Evolutionary conservation across 2,888 invertebrate species (phyloP).

Genomic region (Zootermopsis nevadensis): DNA sequence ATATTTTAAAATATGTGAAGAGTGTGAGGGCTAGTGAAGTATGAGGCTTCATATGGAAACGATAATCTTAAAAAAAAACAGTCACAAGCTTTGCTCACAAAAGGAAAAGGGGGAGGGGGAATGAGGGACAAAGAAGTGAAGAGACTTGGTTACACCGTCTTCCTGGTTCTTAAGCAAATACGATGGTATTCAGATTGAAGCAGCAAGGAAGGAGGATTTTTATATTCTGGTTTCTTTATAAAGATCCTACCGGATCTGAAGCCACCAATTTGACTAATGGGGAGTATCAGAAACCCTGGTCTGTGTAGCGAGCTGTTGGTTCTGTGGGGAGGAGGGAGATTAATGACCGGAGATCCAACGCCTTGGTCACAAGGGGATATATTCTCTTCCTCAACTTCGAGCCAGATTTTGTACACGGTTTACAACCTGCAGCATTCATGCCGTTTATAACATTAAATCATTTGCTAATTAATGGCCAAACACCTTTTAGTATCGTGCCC

Average conservation of each 20-base stretch:
- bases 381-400: slow-evolving; percentile 21
- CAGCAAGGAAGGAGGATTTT: neutral
- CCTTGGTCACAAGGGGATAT: neutral
- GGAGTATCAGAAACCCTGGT: slow-evolving; percentile 18
- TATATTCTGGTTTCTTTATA: slow-evolving; percentile 4
- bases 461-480: neutral
- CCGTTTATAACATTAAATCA: neutral
- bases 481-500: too few species aligned
- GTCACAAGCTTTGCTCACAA: neutral
- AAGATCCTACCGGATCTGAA: neutral
- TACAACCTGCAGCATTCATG: neutral
- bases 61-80: neutral
- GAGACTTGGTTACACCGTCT: neutral
- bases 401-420: slow-evolving; percentile 8
- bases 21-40: neutral
- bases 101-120: too few species aligned
- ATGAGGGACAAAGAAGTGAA: neutral
- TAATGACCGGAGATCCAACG: slow-evolving; percentile 31
- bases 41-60: neutral
- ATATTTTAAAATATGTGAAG: neutral
- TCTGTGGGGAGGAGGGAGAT: slow-evolving; percentile 15
- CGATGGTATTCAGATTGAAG: neutral
- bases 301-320: neutral
- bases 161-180: slow-evolving; percentile 3
- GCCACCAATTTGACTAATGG: slow-evolving; percentile 41